A percentile compares a stretch with the other conserved stretches of the same genome.
phyloP scores from a whole-genome alignment of 2,113 vertebrate species.

The Monopterus albus region DNA sequence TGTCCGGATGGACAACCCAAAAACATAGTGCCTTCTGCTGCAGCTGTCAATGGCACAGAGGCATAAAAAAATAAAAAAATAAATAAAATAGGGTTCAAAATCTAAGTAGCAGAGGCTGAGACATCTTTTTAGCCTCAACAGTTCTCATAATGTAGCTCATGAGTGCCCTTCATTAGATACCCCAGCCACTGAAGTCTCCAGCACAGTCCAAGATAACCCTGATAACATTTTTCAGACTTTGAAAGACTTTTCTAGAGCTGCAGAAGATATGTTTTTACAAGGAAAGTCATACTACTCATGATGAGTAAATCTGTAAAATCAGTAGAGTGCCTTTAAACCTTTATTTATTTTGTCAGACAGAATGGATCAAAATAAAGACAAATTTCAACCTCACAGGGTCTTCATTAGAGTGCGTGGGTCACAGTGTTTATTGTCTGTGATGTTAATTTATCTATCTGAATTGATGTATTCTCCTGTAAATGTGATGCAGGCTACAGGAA shows the following conservation, averaged over 20 bases:
- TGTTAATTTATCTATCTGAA: background rate
- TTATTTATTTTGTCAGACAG: background rate
- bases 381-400: background rate
- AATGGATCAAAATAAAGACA: background rate
- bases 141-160: constrained; percentile 4
- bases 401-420: background rate
- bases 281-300: background rate
- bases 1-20: too few species aligned
- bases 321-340: too few species aligned
- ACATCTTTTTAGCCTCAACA: background rate
- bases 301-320: background rate
- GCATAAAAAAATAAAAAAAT: background rate
- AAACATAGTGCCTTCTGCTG: too few species aligned
- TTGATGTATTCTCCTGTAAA: too few species aligned
- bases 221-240: background rate
- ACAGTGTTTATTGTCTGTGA: background rate
- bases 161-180: background rate
- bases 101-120: background rate
- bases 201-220: background rate
- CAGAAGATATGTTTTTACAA: background rate
- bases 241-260: too few species aligned
- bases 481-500: too few species aligned
- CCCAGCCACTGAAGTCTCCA: background rate
- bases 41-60: too few species aligned
- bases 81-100: background rate